Percentiles rank a stretch among this genome's conserved stretches.
Conservation (phyloP, 2,888 invertebrate genomes). For the Coenonympha glycerion region DNA sequence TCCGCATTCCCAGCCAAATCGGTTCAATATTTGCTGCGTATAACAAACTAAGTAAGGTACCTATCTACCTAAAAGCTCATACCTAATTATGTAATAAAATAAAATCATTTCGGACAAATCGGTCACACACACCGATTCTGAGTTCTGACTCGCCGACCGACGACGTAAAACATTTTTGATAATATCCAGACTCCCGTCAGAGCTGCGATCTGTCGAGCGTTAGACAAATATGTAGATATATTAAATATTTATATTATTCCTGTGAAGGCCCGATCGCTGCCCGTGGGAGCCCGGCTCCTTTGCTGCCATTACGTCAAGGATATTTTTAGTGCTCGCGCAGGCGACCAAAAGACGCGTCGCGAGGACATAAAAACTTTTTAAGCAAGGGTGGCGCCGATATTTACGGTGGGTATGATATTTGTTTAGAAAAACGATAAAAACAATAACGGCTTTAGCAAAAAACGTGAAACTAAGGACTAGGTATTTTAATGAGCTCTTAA, state of each 20-base stretch:
- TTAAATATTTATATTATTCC: conserved; percentile 68
- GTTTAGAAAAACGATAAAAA: neutral
- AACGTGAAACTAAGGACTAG: too few species aligned
- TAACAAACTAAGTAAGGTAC: too few species aligned
- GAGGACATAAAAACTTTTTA: conserved; percentile 56
- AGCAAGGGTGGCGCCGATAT: conserved; percentile 59
- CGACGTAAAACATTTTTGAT: conserved; percentile 26
- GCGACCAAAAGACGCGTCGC: conserved; percentile 57
- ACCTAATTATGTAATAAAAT: too few species aligned
- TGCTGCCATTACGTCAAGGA: conserved; percentile 57
- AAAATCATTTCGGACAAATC: neutral
- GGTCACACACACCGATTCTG: neutral
- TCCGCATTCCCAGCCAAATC: too few species aligned
- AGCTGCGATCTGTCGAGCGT: conserved; percentile 42
- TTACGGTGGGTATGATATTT: conserved; percentile 16
- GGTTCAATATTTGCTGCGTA: too few species aligned
- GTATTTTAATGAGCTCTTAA: too few species aligned
- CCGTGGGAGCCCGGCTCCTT: conserved; percentile 53
- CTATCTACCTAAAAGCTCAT: too few species aligned
- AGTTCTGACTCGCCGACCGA: conserved; percentile 9
- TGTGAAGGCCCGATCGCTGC: conserved; percentile 38
- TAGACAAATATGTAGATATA: conserved; percentile 53
- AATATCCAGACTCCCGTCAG: conserved; percentile 44
- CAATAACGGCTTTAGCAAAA: neutral
- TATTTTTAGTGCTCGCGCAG: conserved; percentile 58